Evolutionary conservation across 1,140 invertebrate genomes (phyloP).

Genomic region (Danaus melanippus): DNA sequence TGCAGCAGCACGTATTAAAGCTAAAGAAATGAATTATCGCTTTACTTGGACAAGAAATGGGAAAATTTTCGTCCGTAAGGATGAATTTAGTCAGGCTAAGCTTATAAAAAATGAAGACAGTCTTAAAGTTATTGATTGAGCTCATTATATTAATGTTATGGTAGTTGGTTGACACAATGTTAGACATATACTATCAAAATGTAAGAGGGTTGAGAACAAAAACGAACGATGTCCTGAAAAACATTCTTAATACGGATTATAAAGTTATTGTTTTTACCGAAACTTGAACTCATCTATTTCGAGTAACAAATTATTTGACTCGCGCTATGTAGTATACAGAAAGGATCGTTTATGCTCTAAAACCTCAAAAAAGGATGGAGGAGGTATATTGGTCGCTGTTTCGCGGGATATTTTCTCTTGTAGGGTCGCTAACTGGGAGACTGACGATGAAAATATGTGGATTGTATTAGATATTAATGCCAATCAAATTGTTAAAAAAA

Average conservation of each 20-base stretch:
- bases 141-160: too few species aligned
- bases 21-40: background rate
- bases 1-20: constrained; percentile 6
- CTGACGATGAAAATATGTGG: constrained; percentile 8
- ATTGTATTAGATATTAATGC: constrained; percentile 7
- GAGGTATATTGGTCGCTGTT: too few species aligned
- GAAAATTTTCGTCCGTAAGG: constrained; percentile 6
- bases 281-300: constrained; percentile 9
- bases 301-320: too few species aligned
- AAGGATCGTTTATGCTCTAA: constrained; percentile 2
- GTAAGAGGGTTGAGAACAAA: constrained; percentile 8
- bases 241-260: too few species aligned
- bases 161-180: constrained; percentile 4
- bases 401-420: too few species aligned
- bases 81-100: constrained; percentile 3
- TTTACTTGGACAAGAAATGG: too few species aligned
- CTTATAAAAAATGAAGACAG: constrained; percentile 1
- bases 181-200: constrained; percentile 13
- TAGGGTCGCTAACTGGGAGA: constrained; percentile 8
- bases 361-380: constrained; percentile 10
- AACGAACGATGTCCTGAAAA: too few species aligned
- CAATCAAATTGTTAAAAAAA: constrained; percentile 1
- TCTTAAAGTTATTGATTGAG: background rate
- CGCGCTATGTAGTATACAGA: too few species aligned
- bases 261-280: constrained; percentile 13